Evolutionary conservation across 2,113 vertebrate genomes (phyloP).

Genomic region (Dipodomys spectabilis): DNA sequence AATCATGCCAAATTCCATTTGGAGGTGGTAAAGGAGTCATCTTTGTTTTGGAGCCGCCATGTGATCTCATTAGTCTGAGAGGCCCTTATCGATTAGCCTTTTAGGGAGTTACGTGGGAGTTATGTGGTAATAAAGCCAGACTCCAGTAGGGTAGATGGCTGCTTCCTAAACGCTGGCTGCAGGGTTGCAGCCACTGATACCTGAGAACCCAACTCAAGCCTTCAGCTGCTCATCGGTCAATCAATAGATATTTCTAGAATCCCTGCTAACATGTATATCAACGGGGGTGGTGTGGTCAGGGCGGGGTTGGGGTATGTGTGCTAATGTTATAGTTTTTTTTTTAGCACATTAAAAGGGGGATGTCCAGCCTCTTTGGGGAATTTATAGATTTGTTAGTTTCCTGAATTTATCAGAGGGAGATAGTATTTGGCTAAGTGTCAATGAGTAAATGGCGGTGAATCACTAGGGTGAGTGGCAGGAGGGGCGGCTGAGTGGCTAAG

Average conservation of each 20-base stretch:
- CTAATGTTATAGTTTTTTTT: not conserved
- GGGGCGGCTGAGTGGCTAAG: rapidly evolving
- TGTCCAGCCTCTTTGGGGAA: not conserved
- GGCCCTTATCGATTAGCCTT: conserved; percentile 21
- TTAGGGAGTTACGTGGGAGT: conserved; percentile 53
- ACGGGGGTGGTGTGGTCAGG: not conserved
- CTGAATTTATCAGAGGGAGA: not conserved
- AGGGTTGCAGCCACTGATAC: not conserved
- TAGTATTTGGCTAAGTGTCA: not conserved
- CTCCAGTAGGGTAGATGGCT: not conserved
- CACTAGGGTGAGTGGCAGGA: rapidly evolving
- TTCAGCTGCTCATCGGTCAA: not conserved
- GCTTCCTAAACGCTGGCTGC: conserved; percentile 7
- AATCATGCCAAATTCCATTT: not conserved
- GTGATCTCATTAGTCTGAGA: conserved; percentile 64
- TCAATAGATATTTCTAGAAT: conserved; percentile 23
- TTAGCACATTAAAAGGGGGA: not conserved
- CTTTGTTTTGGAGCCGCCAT: rapidly evolving
- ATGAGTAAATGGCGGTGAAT: not conserved
- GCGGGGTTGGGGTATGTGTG: not conserved
- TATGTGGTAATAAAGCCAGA: conserved; percentile 45
- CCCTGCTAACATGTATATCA: not conserved
- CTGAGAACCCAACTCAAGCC: not conserved
- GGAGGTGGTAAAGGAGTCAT: not conserved
- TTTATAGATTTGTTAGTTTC: not conserved